phyloP scores from a whole-genome alignment of 2,113 vertebrate genomes.

The Oenanthe melanoleuca region DNA sequence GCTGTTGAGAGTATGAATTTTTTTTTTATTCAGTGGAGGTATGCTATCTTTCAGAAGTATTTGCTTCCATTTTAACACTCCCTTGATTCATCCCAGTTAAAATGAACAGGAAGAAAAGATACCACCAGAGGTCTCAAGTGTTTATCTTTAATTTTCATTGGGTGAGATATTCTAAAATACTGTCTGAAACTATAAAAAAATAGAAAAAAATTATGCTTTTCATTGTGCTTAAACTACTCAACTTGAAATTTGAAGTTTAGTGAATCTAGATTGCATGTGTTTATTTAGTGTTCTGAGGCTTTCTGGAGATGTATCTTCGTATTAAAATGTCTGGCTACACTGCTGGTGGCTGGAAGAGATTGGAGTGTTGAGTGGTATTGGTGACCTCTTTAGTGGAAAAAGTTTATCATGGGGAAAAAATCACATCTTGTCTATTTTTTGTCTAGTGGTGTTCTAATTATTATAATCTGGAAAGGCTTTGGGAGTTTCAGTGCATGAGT shows the following conservation, averaged over 20 bases:
- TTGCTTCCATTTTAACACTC: neutral
- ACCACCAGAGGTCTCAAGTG: neutral
- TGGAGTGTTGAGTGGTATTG: neutral
- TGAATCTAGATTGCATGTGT: neutral
- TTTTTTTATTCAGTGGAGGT: neutral
- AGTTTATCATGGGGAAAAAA: neutral
- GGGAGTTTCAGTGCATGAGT: neutral
- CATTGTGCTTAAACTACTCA: neutral
- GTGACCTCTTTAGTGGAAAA: neutral
- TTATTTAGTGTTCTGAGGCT: neutral
- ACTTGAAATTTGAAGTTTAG: neutral
- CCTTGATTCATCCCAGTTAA: neutral
- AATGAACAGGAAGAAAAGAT: neutral
- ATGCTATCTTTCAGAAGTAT: neutral
- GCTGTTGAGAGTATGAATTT: neutral
- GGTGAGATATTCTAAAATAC: neutral
- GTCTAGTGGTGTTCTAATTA: neutral
- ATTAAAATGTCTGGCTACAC: neutral
- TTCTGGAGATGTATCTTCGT: neutral
- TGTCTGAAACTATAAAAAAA: neutral
- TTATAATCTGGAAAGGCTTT: neutral
- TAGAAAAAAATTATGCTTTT: neutral
- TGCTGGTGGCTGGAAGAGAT: neutral
- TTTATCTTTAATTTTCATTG: neutral
- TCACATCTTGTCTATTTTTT: accelerated